Evolutionary conservation across 2,113 vertebrate species (phyloP), one percentile per base, ranked within the genome.

Genomic region (Daphoenositta chrysoptera): DNA sequence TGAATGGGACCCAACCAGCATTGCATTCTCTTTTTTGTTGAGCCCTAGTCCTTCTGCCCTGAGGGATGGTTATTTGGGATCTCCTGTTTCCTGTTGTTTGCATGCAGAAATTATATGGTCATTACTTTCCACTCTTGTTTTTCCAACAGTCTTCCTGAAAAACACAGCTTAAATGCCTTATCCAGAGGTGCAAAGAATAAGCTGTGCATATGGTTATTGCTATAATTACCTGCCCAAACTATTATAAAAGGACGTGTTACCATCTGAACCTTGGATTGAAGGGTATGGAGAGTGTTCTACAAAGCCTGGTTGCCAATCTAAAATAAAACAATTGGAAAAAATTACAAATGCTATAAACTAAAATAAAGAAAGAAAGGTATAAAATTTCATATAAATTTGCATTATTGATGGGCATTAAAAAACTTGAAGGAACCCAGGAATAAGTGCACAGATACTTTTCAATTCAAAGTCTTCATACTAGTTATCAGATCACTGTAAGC

Each of bases 121-220:
- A 83, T 93, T 71, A 90, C 66, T 97, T 89, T 95, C 93, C 92
- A 80, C 83, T 81, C 76, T 85, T 63, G 40, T 83, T 97, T 96
- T 97, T 93, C 83, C 60, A 90, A 37, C 35, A 69, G 12, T 77
- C 47, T 82, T 87, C 86, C 76, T 58, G 72, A 72, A 88, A 95
- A 96, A 4, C 1, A 6, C 35, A 77, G 82, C 84, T 77, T 73
- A 65, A 84, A 83, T 60, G 53, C 21, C 78, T 95, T 96, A 48
- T 60, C 69, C 50, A 78, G 87, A 75, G 79, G 65, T 75, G 72
- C 79, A 92, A 94, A 56, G 60, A 93, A 93, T 93, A 84, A 93
- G 20, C 19, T 70, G 12, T 35, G 71, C 22, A 8, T 81, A 27
- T 84, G 3, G 40, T 78, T 27, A 13, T 77, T 91, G 5, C 75